These are phyloP conservation scores for Epinotia bilunana DNA, from an alignment of 2,888 invertebrate genomes.

Conservation along the genomic window DNA sequence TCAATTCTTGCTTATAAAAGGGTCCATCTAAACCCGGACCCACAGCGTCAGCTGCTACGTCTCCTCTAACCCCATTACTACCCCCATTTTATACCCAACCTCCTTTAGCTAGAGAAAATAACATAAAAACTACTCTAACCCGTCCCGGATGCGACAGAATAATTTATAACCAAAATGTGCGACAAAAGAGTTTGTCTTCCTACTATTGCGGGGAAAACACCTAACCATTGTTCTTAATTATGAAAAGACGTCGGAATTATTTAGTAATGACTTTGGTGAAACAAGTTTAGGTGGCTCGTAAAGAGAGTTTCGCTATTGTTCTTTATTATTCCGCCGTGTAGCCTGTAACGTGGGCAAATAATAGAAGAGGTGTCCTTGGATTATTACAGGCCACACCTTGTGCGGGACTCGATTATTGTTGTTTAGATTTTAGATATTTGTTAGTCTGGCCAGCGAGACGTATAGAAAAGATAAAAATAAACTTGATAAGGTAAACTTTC, in stretches of 20 bases:
- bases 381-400: neutral
- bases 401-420: no score
- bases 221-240: slow-evolving; percentile 41
- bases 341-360: neutral
- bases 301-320: slow-evolving; percentile 16
- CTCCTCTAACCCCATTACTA: slow-evolving; percentile 28
- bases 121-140: slow-evolving; percentile 64
- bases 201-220: slow-evolving; percentile 38
- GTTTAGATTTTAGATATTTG: no score
- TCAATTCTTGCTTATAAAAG: slow-evolving; percentile 12
- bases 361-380: neutral
- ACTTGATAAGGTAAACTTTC: no score
- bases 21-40: slow-evolving; percentile 8
- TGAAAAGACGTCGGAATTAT: slow-evolving; percentile 34
- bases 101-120: slow-evolving; percentile 57
- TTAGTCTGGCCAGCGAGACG: no score
- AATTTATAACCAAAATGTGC: slow-evolving; percentile 67
- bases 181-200: slow-evolving; percentile 59
- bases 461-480: no score
- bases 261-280: slow-evolving; percentile 14
- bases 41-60: slow-evolving; percentile 42
- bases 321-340: neutral
- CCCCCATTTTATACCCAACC: slow-evolving; percentile 46
- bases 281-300: slow-evolving; percentile 11
- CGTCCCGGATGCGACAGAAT: slow-evolving; percentile 66